Conservation (phyloP, 2,113 vertebrate species). For the Cyprinodon brontotheroides region DNA sequence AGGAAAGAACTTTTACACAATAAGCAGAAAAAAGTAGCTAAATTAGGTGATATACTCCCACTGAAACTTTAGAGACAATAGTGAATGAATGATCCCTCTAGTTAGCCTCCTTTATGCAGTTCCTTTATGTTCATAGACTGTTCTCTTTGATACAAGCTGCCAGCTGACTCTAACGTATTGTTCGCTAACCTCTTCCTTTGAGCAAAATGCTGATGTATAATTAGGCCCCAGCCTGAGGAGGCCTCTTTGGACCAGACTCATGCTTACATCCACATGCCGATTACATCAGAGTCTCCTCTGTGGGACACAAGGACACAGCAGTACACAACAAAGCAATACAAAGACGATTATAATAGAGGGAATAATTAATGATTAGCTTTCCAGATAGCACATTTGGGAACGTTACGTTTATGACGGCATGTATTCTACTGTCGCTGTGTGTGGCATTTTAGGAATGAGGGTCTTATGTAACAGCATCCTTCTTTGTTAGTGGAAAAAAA, state of each 20-base stretch:
- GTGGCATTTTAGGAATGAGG: neutral
- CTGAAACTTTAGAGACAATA: neutral
- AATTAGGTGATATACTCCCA: neutral
- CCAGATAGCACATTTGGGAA: neutral
- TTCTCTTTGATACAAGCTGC: neutral
- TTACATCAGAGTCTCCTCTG: slow-evolving; percentile 10
- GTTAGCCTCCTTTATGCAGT: neutral
- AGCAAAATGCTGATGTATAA: neutral
- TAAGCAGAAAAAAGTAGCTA: neutral
- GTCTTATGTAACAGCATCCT: neutral
- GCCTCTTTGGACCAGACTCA: neutral
- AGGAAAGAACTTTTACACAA: slow-evolving; percentile 22
- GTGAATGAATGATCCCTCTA: neutral
- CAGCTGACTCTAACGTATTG: neutral
- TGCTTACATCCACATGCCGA: neutral
- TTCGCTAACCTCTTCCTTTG: neutral
- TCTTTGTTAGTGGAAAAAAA: neutral
- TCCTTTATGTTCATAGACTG: neutral
- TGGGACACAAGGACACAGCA: neutral
- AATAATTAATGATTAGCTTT: slow-evolving; percentile 1
- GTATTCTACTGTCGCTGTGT: neutral
- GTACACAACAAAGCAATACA: neutral
- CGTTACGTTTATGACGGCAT: neutral
- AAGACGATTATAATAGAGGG: neutral
- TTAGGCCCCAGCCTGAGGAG: neutral